Evolutionary conservation across 2,888 invertebrate species (phyloP), one percentile per base, ranked within the genome.

Genomic region (Artemia sp.): DNA sequence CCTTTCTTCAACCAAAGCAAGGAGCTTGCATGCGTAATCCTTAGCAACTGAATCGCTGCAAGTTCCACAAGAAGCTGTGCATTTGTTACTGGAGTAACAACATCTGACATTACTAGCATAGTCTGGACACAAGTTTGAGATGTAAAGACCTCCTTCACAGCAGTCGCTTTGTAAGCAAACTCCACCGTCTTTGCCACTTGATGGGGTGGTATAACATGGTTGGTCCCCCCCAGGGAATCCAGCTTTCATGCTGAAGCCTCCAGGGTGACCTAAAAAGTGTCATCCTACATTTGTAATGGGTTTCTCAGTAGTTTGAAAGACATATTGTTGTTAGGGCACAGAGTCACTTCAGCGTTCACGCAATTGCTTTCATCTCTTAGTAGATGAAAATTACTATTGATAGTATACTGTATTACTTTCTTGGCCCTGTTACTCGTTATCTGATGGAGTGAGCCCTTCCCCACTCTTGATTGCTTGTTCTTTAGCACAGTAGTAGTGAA

Each of bases 31-130:
- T 6, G 72, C 72, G 14, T 66, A 68, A 51, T 58, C 51, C 53
- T 72, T 67, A 50, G 70, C 72, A 12, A 66, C 71, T 11, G 70
- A 51, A 12, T 71, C 70, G 14, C 58, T 69, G 68, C 72, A 72
- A 19, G 72, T 14, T n/a, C 67, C 72, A 14, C 72, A 72, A 14
- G 53, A 50, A 8, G 69, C 19, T 14, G 67, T 68, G 68, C 72
- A 72, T 8, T 38, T 58, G 70, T 72, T 72, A 19, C 38, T 53
- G 19, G 72, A 72, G 64, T 70, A 72, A 64, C 72, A 72, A 68
- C 72, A 72, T 52, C 64, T 68, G 6, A 72, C 69, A 14, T 72
- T 51, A 9, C 12, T 19, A 9, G 72, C 67, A 51, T 72, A 72
- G 67, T 68, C 51, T 12, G 72, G 71, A 14, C 72, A 72, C 38